These are phyloP conservation scores for Chloroceryle inda DNA, from an alignment of 2,797 vertebrate species.

Conservation along the genomic window DNA sequence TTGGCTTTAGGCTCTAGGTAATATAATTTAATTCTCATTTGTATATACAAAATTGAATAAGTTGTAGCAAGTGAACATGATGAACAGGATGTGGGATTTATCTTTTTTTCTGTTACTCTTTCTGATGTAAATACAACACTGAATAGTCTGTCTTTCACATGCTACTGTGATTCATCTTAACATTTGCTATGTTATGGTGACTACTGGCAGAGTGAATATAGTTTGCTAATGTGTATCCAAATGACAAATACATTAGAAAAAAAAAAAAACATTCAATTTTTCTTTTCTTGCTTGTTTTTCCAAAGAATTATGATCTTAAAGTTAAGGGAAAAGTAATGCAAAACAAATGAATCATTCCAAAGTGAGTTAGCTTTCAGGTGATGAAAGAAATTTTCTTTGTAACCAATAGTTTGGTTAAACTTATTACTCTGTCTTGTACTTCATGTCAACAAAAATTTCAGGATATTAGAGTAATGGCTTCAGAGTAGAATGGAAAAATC, in stretches of 20 bases:
- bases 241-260: not conserved
- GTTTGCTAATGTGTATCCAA: not conserved
- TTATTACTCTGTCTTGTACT: not conserved
- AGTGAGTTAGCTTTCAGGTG: not conserved
- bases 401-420: not conserved
- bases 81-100: not conserved
- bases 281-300: not conserved
- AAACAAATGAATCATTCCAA: not conserved
- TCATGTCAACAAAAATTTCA: not conserved
- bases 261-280: not conserved
- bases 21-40: constrained; percentile 66
- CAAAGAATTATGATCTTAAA: not conserved
- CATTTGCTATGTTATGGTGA: not conserved
- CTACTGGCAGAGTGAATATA: not conserved
- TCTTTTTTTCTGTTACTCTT: not conserved
- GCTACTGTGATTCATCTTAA: not conserved
- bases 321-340: not conserved
- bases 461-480: not conserved
- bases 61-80: constrained; percentile 24
- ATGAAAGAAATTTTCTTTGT: not conserved
- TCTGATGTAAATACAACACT: not conserved
- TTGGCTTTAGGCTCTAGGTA: constrained; percentile 45
- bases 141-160: not conserved
- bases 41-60: constrained; percentile 63
- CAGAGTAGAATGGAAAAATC: not conserved